A percentile compares a stretch with the other conserved stretches of the same genome.
These are phyloP conservation scores for Meles meles DNA, from an alignment of 2,113 vertebrate genomes.

Conservation along the genomic window DNA sequence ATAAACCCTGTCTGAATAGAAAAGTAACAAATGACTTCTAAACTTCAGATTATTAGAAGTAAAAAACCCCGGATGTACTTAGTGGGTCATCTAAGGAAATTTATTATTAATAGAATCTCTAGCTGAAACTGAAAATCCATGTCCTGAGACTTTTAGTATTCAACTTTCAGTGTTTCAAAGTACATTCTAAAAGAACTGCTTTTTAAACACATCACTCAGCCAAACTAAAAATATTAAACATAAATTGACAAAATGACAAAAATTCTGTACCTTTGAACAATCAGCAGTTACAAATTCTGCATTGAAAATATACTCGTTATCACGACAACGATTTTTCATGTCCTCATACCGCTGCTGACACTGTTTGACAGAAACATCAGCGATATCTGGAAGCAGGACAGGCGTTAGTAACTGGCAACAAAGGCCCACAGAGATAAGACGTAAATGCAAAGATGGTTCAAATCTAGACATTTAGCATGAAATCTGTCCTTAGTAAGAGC, in stretches of 20 bases:
- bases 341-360: slow-evolving; percentile 93
- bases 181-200: not conserved
- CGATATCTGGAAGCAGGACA: slow-evolving; percentile 87
- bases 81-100: not conserved
- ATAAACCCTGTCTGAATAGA: not conserved
- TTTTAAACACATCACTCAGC: slow-evolving; percentile 26
- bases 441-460: not conserved
- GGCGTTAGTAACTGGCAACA: not conserved
- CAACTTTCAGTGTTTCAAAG: slow-evolving; percentile 40
- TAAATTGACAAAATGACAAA: not conserved
- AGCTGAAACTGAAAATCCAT: slow-evolving; percentile 15
- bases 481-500: not conserved
- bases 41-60: slow-evolving; percentile 32
- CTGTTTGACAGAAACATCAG: slow-evolving; percentile 93
- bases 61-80: not conserved
- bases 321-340: slow-evolving; percentile 88
- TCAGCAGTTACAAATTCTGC: slow-evolving; percentile 96
- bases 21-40: slow-evolving; percentile 25
- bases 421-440: not conserved
- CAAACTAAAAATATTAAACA: not conserved
- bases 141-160: slow-evolving; percentile 4
- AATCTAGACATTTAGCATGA: not conserved
- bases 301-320: slow-evolving; percentile 86
- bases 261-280: slow-evolving; percentile 89
- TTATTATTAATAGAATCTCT: slow-evolving; percentile 6